Percentiles rank a stretch among this genome's conserved stretches.
Conservation (phyloP, 2,113 vertebrate species). For the Emydura subglobosa region DNA sequence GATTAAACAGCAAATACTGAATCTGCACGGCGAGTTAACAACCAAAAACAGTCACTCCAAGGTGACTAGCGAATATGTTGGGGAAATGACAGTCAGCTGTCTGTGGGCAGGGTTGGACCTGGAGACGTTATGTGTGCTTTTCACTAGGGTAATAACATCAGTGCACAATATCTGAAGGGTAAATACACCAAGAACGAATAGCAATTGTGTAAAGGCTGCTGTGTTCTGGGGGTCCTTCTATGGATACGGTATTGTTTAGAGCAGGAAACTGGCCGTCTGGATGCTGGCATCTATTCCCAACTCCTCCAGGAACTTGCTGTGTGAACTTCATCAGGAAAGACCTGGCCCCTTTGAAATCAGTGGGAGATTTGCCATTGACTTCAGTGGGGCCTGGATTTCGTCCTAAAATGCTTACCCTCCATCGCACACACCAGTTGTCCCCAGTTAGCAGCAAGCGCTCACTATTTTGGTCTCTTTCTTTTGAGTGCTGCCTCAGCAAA, state of each 20-base stretch:
- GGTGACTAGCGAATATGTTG: not conserved
- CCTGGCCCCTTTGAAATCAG: not conserved
- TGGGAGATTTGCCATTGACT: not conserved
- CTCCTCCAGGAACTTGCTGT: not conserved
- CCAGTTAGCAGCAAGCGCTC: not conserved
- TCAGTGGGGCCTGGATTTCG: not conserved
- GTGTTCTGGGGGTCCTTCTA: not conserved
- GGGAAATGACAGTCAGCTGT: not conserved
- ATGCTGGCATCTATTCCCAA: not conserved
- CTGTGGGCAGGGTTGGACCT: not conserved
- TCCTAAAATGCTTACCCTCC: not conserved
- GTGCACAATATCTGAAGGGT: not conserved
- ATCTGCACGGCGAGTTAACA: not conserved
- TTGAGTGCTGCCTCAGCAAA: not conserved
- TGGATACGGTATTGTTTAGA: not conserved
- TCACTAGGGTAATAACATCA: not conserved
- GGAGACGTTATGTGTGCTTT: not conserved
- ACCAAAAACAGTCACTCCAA: not conserved
- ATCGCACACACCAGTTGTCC: not conserved
- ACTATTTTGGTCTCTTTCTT: not conserved
- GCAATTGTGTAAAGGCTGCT: not conserved
- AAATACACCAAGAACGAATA: not conserved
- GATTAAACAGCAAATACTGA: not conserved
- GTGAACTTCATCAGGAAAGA: not conserved
- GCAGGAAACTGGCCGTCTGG: not conserved